Evolutionary conservation across 2,797 vertebrate species (phyloP), one percentile per base, ranked within the genome.

Genomic region (Catharus ustulatus): DNA sequence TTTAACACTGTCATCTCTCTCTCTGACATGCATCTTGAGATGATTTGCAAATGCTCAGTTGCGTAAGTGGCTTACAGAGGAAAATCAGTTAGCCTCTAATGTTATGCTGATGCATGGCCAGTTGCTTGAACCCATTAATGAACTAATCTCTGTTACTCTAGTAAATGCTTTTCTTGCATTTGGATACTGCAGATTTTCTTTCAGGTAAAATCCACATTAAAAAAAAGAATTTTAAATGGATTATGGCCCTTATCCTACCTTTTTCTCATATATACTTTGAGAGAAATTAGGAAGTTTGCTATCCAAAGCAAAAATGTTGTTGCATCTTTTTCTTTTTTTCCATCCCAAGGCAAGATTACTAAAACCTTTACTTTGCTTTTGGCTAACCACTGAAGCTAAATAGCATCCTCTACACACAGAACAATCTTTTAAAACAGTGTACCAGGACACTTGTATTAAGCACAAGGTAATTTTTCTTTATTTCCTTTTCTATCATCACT

Each of bases 61-160:
- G 80, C 96, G 9, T 94, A 97, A 97, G 95, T 95, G 96, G 96
- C 46, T 94, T 93, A 73, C 72, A 89, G 90, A 92, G 11, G 63
- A 96, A 95, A 97, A 97, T 96, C 94, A 73, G 95, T 97, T 96
- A 96, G 97, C 96, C 88, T 90, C 83, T 96, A 92, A 97, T 95
- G 43, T 95, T 96, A 96, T 96, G 97, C 96, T 93, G 96, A 95
- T 82, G 64, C 97, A 95, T 97, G 97, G 95, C 94, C 93, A 82
- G 97, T 95, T 91, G 93, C 95, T 94, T 80, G 87, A 94, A 95
- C 84, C 95, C 95, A 94, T 97, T 97, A 97, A 97, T 96, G 96
- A 97, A 97, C 93, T 93, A 96, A 97, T 97, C 95, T 92, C 76
- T 91, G 94, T 89, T 96, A 92, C 95, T 95, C 84, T 59, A 62